Conservation (phyloP, 1,140 invertebrate genomes). For the Chelonus insularis region DNA sequence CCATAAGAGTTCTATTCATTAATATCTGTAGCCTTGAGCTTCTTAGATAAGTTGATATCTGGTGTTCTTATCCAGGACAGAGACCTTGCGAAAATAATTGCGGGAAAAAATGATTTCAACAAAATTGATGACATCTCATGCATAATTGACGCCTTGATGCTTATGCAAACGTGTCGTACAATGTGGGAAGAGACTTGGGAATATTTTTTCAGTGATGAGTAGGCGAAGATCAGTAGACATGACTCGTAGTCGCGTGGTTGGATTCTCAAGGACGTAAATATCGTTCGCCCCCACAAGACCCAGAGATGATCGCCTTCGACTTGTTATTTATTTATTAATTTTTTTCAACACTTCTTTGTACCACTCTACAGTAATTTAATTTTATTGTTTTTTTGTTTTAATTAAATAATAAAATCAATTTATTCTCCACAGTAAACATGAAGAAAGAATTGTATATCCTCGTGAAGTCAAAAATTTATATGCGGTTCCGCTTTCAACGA, state of each 20-base stretch:
- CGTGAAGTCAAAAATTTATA: slow-evolving; percentile 4
- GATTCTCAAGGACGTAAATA: slow-evolving; percentile 5
- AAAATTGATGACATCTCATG: slow-evolving; percentile 4
- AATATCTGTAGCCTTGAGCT: not conserved
- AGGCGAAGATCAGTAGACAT: not conserved
- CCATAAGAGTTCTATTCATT: not conserved
- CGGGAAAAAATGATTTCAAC: not conserved
- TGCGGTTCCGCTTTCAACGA: not conserved
- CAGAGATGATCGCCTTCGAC: slow-evolving; percentile 1
- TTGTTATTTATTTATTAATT: not conserved
- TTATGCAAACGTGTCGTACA: slow-evolving; percentile 15
- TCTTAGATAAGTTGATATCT: not conserved
- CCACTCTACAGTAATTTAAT: no score
- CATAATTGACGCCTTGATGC: slow-evolving; percentile 1
- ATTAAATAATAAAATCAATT: no score
- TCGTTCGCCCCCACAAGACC: slow-evolving; percentile 8
- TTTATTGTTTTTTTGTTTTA: no score
- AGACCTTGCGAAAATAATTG: not conserved
- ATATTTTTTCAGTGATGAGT: not conserved
- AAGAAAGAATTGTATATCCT: no score
- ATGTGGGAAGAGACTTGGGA: slow-evolving; percentile 12
- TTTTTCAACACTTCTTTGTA: not conserved
- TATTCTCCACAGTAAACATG: no score
- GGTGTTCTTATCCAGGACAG: no score
- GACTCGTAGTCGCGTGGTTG: not conserved